A percentile compares a stretch with the other conserved stretches of the same genome.
These are phyloP conservation scores for Actinernus sp. DNA, from an alignment of 92 coral and sea anemone genomes.

Conservation along the genomic window DNA sequence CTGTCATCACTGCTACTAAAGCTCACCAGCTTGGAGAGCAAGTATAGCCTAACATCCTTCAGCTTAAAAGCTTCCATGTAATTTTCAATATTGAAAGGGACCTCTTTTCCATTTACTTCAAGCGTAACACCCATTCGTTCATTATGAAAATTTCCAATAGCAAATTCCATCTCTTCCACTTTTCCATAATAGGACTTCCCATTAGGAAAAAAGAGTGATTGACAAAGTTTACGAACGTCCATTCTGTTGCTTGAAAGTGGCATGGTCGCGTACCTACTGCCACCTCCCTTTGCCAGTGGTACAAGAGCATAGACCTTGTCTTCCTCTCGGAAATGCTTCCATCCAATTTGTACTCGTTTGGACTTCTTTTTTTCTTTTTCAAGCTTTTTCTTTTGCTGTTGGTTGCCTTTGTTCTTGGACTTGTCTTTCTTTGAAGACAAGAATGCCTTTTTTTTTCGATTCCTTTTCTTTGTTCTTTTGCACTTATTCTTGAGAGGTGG, in stretches of 20 bases:
- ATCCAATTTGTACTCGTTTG: conserved; percentile 48
- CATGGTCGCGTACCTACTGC: background rate
- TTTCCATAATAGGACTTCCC: conserved; percentile 62
- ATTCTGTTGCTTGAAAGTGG: background rate
- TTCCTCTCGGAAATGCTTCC: conserved; percentile 58
- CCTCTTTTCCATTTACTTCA: conserved; percentile 51
- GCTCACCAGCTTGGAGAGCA: conserved; percentile 42
- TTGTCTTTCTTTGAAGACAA: no score
- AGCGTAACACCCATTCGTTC: conserved; percentile 54
- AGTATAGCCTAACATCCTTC: conserved; percentile 59
- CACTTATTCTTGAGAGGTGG: conserved; percentile 13
- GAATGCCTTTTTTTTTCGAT: no score
- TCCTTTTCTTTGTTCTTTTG: no score
- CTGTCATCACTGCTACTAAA: conserved; percentile 62
- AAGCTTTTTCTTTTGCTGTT: no score
- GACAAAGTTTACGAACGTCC: background rate
- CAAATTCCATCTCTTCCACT: conserved; percentile 48
- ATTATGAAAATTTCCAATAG: conserved; percentile 56
- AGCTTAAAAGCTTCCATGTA: conserved; percentile 63
- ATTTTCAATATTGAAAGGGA: conserved; percentile 51
- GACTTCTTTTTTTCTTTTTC: conserved; percentile 43
- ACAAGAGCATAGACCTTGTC: conserved; percentile 32
- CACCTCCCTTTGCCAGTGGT: conserved; percentile 23
- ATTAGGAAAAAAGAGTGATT: conserved; percentile 63
- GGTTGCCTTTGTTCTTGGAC: no score